These are phyloP conservation scores for Phania funesta DNA, from an alignment of 2,888 invertebrate species.

Conservation along the genomic window DNA sequence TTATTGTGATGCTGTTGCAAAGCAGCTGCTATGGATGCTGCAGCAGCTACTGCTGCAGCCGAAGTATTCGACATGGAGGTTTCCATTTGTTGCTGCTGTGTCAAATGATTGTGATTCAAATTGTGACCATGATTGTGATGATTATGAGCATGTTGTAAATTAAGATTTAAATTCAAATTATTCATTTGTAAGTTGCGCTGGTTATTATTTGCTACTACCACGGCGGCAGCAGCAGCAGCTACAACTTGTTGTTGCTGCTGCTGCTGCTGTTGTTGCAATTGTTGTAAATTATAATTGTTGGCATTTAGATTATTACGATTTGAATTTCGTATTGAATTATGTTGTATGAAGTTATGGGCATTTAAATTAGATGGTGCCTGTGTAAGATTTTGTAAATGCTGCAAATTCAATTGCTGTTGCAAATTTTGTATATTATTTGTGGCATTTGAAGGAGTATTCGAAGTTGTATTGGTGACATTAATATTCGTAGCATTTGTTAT, in stretches of 20 bases:
- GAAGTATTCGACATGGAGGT: constrained; percentile 73
- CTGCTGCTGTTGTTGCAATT: constrained; percentile 72
- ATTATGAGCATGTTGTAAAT: constrained; percentile 70
- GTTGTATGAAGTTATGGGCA: constrained; percentile 76
- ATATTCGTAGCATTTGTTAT: constrained; percentile 68
- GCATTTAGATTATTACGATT: constrained; percentile 77
- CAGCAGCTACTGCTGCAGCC: constrained; percentile 82
- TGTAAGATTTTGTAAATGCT: constrained; percentile 67
- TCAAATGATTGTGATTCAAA: constrained; percentile 75
- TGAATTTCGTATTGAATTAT: constrained; percentile 78
- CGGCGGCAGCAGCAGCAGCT: constrained; percentile 76
- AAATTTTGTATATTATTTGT: constrained; percentile 73
- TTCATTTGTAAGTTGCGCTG: constrained; percentile 76
- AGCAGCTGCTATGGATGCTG: constrained; percentile 81
- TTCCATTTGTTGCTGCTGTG: constrained; percentile 70
- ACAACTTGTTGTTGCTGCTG: constrained; percentile 74
- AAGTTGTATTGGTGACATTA: constrained; percentile 12
- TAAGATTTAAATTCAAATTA: constrained; percentile 76
- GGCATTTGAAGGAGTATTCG: constrained; percentile 55
- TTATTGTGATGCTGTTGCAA: constrained; percentile 68
- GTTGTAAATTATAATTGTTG: constrained; percentile 75
- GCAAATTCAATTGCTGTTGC: constrained; percentile 70
- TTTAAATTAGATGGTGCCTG: constrained; percentile 61
- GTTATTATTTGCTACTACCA: constrained; percentile 73
- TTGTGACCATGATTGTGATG: constrained; percentile 75